A percentile compares a stretch with the other conserved stretches of the same genome.
Conservation (phyloP, 2,888 invertebrate genomes). For the Netelia melanura region DNA sequence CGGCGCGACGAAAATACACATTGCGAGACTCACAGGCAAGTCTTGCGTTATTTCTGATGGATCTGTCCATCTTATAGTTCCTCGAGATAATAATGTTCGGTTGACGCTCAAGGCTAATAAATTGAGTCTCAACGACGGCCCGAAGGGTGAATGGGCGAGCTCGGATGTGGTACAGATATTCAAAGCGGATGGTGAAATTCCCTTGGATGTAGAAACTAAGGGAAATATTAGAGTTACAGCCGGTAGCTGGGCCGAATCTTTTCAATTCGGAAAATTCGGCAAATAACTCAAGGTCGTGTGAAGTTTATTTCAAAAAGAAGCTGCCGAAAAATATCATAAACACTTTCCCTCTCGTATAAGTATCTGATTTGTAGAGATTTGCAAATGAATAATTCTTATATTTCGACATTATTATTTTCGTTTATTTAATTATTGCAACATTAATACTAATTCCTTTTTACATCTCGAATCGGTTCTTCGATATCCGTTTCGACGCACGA, state of each 20-base stretch:
- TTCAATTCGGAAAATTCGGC: conserved; percentile 68
- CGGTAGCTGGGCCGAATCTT: conserved; percentile 71
- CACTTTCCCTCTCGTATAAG: neutral
- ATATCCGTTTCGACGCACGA: conserved; percentile 14
- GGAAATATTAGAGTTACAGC: conserved; percentile 63
- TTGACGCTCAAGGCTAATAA: conserved; percentile 61
- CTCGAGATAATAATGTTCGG: conserved; percentile 65
- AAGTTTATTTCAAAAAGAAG: too few species aligned
- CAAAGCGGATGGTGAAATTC: conserved; percentile 46
- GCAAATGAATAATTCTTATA: conserved; percentile 19
- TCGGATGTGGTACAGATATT: conserved; percentile 56
- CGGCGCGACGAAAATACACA: conserved; percentile 80
- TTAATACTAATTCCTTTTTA: conserved; percentile 39
- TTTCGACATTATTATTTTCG: conserved; percentile 1
- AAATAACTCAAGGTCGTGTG: conserved; percentile 39
- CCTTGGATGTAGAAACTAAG: conserved; percentile 64
- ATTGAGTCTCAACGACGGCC: conserved; percentile 63
- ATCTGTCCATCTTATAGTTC: conserved; percentile 77
- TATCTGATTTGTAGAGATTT: neutral
- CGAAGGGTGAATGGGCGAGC: conserved; percentile 46
- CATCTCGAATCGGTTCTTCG: conserved; percentile 2
- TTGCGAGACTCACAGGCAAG: conserved; percentile 79
- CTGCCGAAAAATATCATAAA: too few species aligned
- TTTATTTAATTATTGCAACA: neutral
- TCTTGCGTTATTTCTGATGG: conserved; percentile 78